Conservation (phyloP, 35 echinoderm and acorn worm species). For the Apostichopus californicus region DNA sequence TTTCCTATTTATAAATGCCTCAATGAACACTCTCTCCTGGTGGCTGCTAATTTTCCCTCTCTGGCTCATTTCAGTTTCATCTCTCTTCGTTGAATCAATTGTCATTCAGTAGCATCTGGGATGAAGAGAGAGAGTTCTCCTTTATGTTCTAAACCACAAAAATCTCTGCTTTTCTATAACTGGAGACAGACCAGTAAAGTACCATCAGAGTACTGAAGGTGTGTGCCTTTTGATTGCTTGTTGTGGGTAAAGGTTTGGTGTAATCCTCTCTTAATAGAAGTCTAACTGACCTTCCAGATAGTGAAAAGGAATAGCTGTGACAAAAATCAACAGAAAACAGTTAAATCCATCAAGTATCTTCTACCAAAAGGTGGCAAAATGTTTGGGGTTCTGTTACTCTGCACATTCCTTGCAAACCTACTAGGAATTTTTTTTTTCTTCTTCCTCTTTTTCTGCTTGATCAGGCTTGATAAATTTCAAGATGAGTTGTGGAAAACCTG, state of each 20-base stretch:
- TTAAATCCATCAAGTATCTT: background rate
- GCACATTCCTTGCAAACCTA: too few species aligned
- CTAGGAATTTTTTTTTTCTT: too few species aligned
- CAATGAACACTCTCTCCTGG: background rate
- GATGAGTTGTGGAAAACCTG: too few species aligned
- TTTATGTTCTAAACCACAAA: background rate
- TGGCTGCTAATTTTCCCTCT: background rate
- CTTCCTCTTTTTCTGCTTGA: too few species aligned
- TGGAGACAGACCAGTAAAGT: background rate
- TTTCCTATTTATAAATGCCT: background rate
- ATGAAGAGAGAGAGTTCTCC: background rate
- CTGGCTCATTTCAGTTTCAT: too few species aligned
- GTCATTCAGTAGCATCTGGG: background rate
- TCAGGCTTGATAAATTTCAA: too few species aligned
- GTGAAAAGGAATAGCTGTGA: background rate
- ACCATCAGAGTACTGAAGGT: background rate
- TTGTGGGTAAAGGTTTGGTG: background rate
- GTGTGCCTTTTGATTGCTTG: background rate
- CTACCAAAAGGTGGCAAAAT: background rate
- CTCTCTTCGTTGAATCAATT: background rate
- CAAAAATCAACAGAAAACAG: background rate
- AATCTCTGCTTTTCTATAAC: background rate
- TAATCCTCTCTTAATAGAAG: background rate
- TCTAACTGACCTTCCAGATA: background rate
- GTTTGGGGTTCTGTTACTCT: too few species aligned